phyloP scores from a whole-genome alignment of 2,888 invertebrate genomes.

The Campoplex capitator region DNA sequence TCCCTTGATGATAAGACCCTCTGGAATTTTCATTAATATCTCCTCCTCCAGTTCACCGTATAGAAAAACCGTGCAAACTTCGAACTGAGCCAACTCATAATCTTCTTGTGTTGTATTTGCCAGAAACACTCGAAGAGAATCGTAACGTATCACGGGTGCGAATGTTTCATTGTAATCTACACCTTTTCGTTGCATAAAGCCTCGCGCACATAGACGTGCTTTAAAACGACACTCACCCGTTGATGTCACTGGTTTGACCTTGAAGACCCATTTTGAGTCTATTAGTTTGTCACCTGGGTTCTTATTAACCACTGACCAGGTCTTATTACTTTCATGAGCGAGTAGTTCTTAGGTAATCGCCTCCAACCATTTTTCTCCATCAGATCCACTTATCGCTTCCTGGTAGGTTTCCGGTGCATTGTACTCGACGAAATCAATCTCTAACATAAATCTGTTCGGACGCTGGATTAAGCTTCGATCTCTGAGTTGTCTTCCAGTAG shows the following conservation, averaged over 20 bases:
- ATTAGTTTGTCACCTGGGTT: neutral
- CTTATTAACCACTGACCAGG: constrained; percentile 11
- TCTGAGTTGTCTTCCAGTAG: neutral
- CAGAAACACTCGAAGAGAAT: neutral
- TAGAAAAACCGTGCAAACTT: constrained; percentile 37
- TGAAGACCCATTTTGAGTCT: constrained; percentile 36
- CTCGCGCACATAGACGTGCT: no score
- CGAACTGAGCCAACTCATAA: constrained; percentile 1
- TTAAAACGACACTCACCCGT: no score
- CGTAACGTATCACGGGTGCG: neutral
- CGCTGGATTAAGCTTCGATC: neutral
- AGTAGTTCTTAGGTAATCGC: constrained; percentile 19
- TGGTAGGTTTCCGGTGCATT: neutral
- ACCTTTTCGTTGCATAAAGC: no score
- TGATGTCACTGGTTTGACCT: neutral
- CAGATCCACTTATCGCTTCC: neutral
- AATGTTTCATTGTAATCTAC: no score
- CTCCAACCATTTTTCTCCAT: neutral
- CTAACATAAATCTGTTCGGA: no score
- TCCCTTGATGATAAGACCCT: constrained; percentile 36
- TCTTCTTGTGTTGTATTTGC: neutral
- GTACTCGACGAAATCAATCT: neutral
- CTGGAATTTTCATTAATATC: constrained; percentile 28
- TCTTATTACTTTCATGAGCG: neutral
- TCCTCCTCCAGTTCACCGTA: constrained; percentile 50